These are phyloP conservation scores for Sclerodermus sp. DNA, from an alignment of 2,888 invertebrate genomes.

Conservation along the genomic window DNA sequence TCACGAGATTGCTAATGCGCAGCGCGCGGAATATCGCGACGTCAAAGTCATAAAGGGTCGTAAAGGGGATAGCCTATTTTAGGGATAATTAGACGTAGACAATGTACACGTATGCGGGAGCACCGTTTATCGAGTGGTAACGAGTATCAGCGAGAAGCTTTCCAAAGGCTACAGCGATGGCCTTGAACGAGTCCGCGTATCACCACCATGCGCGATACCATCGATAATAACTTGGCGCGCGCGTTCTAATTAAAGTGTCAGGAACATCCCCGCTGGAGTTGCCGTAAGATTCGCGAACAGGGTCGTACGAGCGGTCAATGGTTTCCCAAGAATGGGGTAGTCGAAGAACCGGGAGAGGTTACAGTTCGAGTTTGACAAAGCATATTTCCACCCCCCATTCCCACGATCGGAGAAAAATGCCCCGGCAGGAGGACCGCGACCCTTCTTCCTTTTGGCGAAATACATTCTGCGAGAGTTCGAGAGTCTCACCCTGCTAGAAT, in stretches of 20 bases:
- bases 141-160: slow-evolving; percentile 9
- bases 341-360: too few species aligned
- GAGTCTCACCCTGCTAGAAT: too few species aligned
- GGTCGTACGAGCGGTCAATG: too few species aligned
- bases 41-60: slow-evolving; percentile 16
- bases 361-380: too few species aligned
- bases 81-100: slow-evolving; percentile 28
- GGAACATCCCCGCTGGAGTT: not conserved
- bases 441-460: too few species aligned
- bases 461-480: too few species aligned
- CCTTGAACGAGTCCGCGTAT: slow-evolving; percentile 9
- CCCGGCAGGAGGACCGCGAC: too few species aligned
- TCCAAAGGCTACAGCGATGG: slow-evolving; percentile 16
- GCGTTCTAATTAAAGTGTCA: slow-evolving; percentile 18
- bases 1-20: too few species aligned
- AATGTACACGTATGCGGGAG: slow-evolving; percentile 6
- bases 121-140: slow-evolving; percentile 9
- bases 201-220: slow-evolving; percentile 2
- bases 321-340: not conserved
- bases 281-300: too few species aligned
- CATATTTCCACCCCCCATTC: too few species aligned
- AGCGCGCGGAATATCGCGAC: not conserved
- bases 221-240: slow-evolving; percentile 20
- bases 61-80: slow-evolving; percentile 22
- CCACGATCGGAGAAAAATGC: too few species aligned